Percentiles rank a stretch among this genome's conserved stretches.
Conservation (phyloP, 2,888 invertebrate genomes). For the Heteromurus nitidus region DNA sequence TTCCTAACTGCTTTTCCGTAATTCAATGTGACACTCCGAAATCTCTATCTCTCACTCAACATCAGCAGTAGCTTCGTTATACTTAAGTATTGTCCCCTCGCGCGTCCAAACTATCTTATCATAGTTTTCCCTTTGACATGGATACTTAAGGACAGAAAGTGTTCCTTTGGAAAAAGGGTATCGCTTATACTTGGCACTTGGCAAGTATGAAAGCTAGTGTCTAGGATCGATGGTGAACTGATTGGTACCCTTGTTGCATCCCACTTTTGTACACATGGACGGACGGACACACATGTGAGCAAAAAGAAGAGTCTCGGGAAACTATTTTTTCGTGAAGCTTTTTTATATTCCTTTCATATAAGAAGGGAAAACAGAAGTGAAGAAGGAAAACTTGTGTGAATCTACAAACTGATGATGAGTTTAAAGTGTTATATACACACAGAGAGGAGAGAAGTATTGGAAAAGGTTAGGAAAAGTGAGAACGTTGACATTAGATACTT, state of each 20-base stretch:
- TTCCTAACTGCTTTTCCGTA: no score
- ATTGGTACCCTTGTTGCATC: neutral
- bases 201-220: no score
- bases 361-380: neutral
- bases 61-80: no score
- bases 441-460: neutral
- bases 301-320: neutral
- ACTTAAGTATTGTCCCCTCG: no score
- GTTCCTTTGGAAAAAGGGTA: no score
- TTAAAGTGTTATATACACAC: neutral
- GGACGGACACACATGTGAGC: neutral
- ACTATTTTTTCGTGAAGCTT: neutral
- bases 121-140: no score
- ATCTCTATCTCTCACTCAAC: no score
- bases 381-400: neutral
- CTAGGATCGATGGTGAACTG: neutral
- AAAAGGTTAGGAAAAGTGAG: neutral
- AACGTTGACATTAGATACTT: conserved; percentile 4
- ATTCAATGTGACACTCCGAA: no score
- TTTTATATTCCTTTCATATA: neutral
- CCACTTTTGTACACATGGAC: neutral
- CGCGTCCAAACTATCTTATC: no score
- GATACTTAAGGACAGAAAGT: no score
- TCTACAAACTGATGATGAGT: conserved; percentile 11
- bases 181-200: no score